Base-by-base conservation (phyloP, 2,113 vertebrate species). In the Ailuropoda melanoleuca region DNA sequence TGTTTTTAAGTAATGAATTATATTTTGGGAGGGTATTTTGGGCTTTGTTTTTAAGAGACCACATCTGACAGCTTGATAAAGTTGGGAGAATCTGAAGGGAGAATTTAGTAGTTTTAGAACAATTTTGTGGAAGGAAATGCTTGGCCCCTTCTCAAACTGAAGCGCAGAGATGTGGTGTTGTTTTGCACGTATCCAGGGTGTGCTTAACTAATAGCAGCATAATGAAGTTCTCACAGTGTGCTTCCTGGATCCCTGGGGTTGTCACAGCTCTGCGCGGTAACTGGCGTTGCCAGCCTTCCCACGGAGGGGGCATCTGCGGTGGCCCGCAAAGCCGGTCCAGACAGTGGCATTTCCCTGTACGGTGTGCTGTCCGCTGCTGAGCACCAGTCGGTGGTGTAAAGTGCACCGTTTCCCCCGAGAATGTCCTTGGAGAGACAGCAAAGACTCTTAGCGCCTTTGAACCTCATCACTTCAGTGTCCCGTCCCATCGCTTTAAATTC, bases 31-130 rank as follows among this genome's bases (percentile, higher is more conserved):
- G 34, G 46, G 3, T 89, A 48, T 68, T 98, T 98, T 68, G 84
- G 92, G 21, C 70, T 97, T 86, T 94, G 24, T 66, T 96, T 93
- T 97, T 88, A 50, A 55, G 55, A 88, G 88, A 17, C 85, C 66
- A 12, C 50, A 95, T 97, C 29, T 97, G 96, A 80, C 46, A 0
- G 83, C 29, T 97, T 92, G 29, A 72, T 96, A 97, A 19, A 97
- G 3, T 96, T 96, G 90, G 90, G 98, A 95, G 80, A 96, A 89
- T 94, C 91, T 97, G 93, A 95, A 93, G 97, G 96, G 94, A 95
- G 95, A 68, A 93, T 97, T 78, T 95, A 46, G 56, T 77, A 91
- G 8, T 34, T 77, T 13, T 3, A 88, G 72, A 98, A 0, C 58
- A 68, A 0, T 85, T 90, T 37, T 1, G 0, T 80, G 85, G 93